Conservation (phyloP, 23 tunicate species). For the Clavelina lepadiformis region DNA sequence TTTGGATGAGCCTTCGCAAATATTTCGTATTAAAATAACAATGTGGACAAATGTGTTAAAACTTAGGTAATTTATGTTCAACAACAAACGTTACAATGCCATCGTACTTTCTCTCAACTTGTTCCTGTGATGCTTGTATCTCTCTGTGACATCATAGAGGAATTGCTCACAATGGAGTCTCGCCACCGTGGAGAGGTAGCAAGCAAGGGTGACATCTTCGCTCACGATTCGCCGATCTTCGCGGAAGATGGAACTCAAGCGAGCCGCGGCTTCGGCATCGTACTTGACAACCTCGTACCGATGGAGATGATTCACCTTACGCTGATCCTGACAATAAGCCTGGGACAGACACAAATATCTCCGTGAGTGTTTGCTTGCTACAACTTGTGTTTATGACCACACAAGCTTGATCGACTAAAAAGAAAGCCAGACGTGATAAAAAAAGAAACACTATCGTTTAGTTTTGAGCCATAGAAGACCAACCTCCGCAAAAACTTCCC, state of each 20-base stretch:
- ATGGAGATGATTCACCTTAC: conserved; percentile 58
- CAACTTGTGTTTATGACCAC: too few species aligned
- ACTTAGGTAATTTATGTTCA: too few species aligned
- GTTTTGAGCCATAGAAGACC: conserved; percentile 9
- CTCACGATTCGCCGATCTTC: conserved; percentile 43
- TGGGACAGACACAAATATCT: not conserved
- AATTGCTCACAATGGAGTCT: conserved; percentile 64
- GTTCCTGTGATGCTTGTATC: conserved; percentile 23
- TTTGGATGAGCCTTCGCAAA: not conserved
- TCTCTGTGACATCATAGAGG: conserved; percentile 33
- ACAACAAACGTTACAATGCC: not conserved
- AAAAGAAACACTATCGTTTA: not conserved
- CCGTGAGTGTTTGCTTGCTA: not conserved
- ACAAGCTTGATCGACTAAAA: not conserved
- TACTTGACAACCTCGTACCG: conserved; percentile 30
- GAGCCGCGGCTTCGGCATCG: conserved; percentile 27
- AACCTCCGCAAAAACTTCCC: conserved; percentile 59
- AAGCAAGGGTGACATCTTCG: conserved; percentile 36
- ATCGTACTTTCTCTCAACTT: conserved; percentile 21
- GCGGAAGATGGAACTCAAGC: conserved; percentile 20
- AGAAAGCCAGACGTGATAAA: not conserved
- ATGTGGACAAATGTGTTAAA: too few species aligned
- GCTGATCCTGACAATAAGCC: conserved; percentile 75
- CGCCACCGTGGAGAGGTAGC: conserved; percentile 46
- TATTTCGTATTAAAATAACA: too few species aligned